Base-by-base conservation (phyloP, 1,140 invertebrate species). In the Scaptomyza pallida region DNA sequence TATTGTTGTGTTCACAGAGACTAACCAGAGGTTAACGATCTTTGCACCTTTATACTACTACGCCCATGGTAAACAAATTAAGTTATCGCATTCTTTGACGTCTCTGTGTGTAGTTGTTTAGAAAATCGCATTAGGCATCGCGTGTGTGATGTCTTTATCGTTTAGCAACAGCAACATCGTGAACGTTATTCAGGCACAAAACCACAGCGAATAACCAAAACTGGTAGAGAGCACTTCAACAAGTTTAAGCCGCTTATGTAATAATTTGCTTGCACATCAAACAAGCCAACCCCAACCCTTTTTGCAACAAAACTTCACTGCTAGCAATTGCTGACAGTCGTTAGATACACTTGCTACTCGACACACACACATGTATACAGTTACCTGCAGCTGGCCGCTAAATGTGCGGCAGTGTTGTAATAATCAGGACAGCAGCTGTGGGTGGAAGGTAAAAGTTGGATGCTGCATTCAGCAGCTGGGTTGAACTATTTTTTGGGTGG, bases 171-270 rank as follows among this genome's bases (percentile, higher is more conserved):
- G 10, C 19, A 44, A 10, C 8, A n/a, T 30, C 19, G 37, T 21
- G 21, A 8, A 17, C 41, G 48, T 47, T 47, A 67, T 60, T 68
- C 45, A 16, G 19, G 45, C 23, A 17, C n/a, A 17, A 37, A 43
- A 33, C 55, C 55, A 35, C 40, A 52, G 41, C 50, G 40, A 45
- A 69, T 35, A 71, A 43, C 54, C 33, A 26, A 48, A 30, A 41
- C 33, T 40, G 50, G 55, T 41, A 48, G n/a, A n/a, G n/a, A n/a
- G 43, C 48, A 65, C 56, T 72, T 50, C 67, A 69, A 68, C 68
- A 80, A 85, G 80, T 85, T 83, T 80, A 85, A 83, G 72, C 80
- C 71, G 80, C 80, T 83, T 83, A 83, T 80, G 74, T 77, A 76
- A 83, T 83, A 79, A 83, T 83, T 83, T 83, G 80, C 76, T 68